Evolutionary conservation across 2,888 invertebrate genomes (phyloP).

Genomic region (Tinea pellionella): DNA sequence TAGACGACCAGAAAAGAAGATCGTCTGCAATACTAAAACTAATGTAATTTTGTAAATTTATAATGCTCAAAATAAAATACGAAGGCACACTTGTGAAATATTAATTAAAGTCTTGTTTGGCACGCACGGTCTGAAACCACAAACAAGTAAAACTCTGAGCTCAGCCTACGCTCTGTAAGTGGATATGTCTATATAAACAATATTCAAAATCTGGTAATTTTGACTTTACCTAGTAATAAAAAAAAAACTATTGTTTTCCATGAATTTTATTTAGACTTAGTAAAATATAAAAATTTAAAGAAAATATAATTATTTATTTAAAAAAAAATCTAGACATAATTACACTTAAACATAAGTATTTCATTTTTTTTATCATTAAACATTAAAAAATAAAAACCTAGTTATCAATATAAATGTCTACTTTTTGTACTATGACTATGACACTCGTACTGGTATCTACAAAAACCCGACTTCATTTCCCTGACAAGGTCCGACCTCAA

Average conservation of each 20-base stretch:
- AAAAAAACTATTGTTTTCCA: no score
- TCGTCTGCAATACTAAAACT: no score
- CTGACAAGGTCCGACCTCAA: slow-evolving; percentile 5
- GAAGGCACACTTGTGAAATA: background rate
- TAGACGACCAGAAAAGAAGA: no score
- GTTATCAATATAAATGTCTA: background rate
- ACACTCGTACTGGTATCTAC: background rate
- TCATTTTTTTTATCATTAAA: no score
- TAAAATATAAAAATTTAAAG: no score
- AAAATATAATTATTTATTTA: no score
- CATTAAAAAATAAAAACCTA: no score
- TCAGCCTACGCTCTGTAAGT: background rate
- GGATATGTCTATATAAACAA: background rate
- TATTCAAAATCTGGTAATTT: background rate
- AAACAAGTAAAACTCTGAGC: background rate
- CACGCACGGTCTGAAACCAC: background rate
- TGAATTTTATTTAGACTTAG: no score
- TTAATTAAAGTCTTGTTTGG: background rate
- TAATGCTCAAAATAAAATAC: background rate
- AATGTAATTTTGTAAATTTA: background rate
- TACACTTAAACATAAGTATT: no score
- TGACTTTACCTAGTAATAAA: background rate
- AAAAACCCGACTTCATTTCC: slow-evolving; percentile 2
- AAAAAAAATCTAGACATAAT: no score
- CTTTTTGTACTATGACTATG: background rate